Percentiles rank a stretch among this genome's conserved stretches.
phyloP scores from a whole-genome alignment of 2,113 vertebrate genomes.

The Orientallactaga bullata region DNA sequence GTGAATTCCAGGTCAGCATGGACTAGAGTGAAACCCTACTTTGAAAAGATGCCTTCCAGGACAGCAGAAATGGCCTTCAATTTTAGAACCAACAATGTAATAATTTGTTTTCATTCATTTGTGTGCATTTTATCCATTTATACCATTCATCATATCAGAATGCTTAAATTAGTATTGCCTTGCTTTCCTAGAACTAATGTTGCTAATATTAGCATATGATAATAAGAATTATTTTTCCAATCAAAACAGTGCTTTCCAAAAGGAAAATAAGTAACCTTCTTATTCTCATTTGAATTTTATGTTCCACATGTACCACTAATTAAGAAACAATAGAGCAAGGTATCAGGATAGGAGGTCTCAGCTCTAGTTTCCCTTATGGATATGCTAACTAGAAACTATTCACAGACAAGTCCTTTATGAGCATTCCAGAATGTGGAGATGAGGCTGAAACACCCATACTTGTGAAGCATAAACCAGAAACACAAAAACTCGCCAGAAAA shows the following conservation, averaged over 20 bases:
- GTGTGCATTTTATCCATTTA: slow-evolving; percentile 20
- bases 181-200: slow-evolving; percentile 33
- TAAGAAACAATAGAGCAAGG: not conserved
- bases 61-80: not conserved
- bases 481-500: not conserved
- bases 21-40: too few relatives aligned
- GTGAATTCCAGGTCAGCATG: too few relatives aligned
- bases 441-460: not conserved
- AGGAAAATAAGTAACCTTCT: slow-evolving; percentile 36
- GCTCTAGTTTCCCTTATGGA: not conserved
- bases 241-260: slow-evolving; percentile 57
- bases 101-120: not conserved
- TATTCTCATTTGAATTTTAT: slow-evolving; percentile 36
- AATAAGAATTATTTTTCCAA: slow-evolving; percentile 42
- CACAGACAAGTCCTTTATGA: not conserved
- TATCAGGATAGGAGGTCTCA: not conserved
- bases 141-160: not conserved
- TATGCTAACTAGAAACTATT: not conserved
- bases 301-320: slow-evolving; percentile 8
- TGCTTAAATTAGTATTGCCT: not conserved
- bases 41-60: too few relatives aligned
- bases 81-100: not conserved
- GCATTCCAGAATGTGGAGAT: not conserved
- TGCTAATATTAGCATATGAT: not conserved
- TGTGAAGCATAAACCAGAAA: not conserved